These are phyloP conservation scores for Lasius fuliginosus DNA, from an alignment of 2,888 invertebrate genomes.

Conservation along the genomic window DNA sequence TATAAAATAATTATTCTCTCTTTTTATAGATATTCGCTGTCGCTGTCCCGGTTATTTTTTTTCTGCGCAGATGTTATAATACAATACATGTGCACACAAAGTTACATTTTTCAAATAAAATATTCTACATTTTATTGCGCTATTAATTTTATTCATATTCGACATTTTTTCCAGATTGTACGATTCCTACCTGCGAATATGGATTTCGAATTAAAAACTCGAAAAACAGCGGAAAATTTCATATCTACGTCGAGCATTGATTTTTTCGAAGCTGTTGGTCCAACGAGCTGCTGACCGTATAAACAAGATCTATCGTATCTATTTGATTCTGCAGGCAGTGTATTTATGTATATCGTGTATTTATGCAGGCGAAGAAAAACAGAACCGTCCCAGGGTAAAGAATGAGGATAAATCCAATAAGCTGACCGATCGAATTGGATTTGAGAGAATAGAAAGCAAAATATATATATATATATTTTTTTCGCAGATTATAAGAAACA, in stretches of 20 bases:
- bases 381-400: slow-evolving; percentile 6
- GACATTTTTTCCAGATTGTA: background rate
- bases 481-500: slow-evolving; percentile 17
- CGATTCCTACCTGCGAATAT: background rate
- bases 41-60: too few species aligned
- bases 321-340: background rate
- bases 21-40: too few species aligned
- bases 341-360: slow-evolving; percentile 29
- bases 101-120: too few species aligned
- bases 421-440: slow-evolving; percentile 15
- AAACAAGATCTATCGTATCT: slow-evolving; percentile 19
- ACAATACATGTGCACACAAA: too few species aligned
- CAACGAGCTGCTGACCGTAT: background rate
- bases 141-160: background rate
- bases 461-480: slow-evolving; percentile 22
- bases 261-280: slow-evolving; percentile 9
- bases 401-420: slow-evolving; percentile 17
- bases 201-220: background rate
- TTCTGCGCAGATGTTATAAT: too few species aligned
- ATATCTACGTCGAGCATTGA: background rate
- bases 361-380: slow-evolving; percentile 32
- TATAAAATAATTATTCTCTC: background rate
- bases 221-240: slow-evolving; percentile 10
- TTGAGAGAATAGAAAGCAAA: slow-evolving; percentile 25
- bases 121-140: too few species aligned